phyloP scores from a whole-genome alignment of 2,113 vertebrate species.

The Thymallus thymallus region DNA sequence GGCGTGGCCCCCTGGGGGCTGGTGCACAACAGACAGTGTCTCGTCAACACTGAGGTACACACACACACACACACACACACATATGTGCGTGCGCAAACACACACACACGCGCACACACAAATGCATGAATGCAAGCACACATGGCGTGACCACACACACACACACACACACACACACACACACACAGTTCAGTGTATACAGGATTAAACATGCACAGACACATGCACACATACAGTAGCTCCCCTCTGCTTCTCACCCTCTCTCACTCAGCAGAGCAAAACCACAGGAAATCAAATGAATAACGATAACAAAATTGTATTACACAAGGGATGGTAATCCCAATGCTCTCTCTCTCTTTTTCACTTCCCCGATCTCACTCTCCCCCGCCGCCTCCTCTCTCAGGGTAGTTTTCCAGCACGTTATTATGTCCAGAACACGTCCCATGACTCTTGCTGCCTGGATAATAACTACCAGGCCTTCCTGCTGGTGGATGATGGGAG shows the following conservation, averaged over 20 bases:
- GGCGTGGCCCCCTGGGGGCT: slow-evolving; percentile 83
- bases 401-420: slow-evolving; percentile 81
- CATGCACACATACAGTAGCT: no score
- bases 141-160: no score
- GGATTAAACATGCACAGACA: no score
- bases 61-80: background rate
- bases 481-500: slow-evolving; percentile 85
- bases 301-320: background rate
- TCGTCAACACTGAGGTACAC: slow-evolving; percentile 76
- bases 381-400: background rate
- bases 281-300: no score
- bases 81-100: background rate
- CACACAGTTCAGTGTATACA: no score
- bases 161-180: no score
- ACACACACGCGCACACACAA: background rate
- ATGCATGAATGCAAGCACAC: background rate
- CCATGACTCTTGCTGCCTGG: slow-evolving; percentile 65
- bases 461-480: slow-evolving; percentile 83
- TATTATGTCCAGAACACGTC: slow-evolving; percentile 68
- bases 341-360: background rate
- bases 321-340: background rate
- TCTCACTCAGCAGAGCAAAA: no score
- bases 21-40: slow-evolving; percentile 70
- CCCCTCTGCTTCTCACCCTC: no score
- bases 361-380: background rate